Evolutionary conservation across 2,113 vertebrate genomes (phyloP).

Genomic region (Thalassoma bifasciatum): DNA sequence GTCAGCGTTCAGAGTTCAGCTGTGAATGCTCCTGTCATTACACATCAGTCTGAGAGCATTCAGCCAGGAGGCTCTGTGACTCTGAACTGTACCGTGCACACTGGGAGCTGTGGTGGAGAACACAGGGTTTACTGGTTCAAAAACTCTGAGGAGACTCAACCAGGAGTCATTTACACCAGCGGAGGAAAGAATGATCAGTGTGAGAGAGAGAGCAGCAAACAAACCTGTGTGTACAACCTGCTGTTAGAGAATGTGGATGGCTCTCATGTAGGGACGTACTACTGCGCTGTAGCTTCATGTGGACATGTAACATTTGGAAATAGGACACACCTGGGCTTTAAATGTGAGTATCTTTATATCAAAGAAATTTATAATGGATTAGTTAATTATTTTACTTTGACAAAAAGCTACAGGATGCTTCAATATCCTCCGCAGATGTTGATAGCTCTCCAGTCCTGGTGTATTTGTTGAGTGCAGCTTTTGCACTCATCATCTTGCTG

Average conservation of each 20-base stretch:
- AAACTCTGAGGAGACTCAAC: no score
- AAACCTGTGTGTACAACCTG: conserved; percentile 50
- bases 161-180: conserved; percentile 58
- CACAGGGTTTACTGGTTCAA: no score
- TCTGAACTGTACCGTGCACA: no score
- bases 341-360: background rate
- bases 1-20: conserved; percentile 23
- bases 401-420: no score
- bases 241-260: conserved; percentile 10
- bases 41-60: no score
- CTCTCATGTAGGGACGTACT: conserved; percentile 35
- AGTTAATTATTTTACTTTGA: background rate
- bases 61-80: conserved; percentile 27
- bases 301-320: conserved; percentile 60
- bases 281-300: conserved; percentile 66
- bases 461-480: no score
- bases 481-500: no score
- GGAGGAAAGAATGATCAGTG: conserved; percentile 33
- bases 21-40: no score
- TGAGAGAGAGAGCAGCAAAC: background rate
- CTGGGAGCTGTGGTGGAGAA: no score
- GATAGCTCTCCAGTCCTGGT: no score
- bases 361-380: background rate
- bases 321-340: conserved; percentile 10
- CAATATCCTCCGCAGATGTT: conserved; percentile 9